Percentiles rank a stretch among this genome's conserved stretches.
phyloP scores from a whole-genome alignment of 2,797 vertebrate species.

The Psittacula derbiana region DNA sequence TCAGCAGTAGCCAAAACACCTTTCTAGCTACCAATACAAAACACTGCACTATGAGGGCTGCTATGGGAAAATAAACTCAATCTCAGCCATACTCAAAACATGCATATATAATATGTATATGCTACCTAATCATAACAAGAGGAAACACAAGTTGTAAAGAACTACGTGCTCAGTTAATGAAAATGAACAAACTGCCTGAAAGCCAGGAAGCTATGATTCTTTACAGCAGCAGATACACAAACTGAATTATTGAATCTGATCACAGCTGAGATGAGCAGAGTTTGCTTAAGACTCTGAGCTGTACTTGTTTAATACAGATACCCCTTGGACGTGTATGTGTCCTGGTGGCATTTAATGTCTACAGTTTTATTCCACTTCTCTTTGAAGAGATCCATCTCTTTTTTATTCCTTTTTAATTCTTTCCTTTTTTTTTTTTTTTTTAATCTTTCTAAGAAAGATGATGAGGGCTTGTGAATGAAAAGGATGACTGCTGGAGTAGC shows the following conservation, averaged over 20 bases:
- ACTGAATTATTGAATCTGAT: neutral
- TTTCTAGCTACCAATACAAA: neutral
- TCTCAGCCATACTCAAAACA: neutral
- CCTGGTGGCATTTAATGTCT: neutral
- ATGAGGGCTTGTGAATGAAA: neutral
- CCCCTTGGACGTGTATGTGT: fast-evolving
- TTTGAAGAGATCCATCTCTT: neutral
- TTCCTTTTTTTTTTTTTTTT: neutral
- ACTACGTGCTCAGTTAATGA: neutral
- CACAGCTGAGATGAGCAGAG: neutral
- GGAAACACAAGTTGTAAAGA: neutral
- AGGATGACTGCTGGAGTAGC: neutral
- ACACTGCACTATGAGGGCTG: neutral
- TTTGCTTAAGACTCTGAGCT: neutral
- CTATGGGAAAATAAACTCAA: neutral
- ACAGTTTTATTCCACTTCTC: neutral
- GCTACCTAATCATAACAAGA: neutral
- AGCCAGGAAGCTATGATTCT: neutral
- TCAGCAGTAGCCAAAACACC: neutral
- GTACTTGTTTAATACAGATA: neutral
- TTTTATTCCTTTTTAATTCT: neutral
- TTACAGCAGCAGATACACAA: neutral
- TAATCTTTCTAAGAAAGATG: neutral
- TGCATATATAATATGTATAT: neutral
- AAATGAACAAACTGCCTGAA: neutral